These are phyloP conservation scores for Xylocampa areola DNA, from an alignment of 2,888 invertebrate genomes.

Conservation along the genomic window DNA sequence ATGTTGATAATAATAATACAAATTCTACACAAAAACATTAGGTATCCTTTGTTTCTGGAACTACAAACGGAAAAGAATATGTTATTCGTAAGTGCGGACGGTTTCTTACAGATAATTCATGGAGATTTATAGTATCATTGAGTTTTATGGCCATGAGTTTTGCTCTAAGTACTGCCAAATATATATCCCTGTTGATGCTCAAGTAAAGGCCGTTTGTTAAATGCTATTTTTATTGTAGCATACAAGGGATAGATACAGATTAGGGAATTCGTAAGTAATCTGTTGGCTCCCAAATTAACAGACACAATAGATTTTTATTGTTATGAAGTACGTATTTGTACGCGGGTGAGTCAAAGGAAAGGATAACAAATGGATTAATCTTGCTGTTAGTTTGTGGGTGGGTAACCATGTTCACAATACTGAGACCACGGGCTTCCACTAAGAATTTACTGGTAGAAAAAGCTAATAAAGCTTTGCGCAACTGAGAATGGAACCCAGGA, in stretches of 20 bases:
- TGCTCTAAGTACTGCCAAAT: constrained; percentile 33
- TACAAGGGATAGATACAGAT: neutral
- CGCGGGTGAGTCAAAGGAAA: too few species aligned
- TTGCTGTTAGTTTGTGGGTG: too few species aligned
- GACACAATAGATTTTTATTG: too few species aligned
- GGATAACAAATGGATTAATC: too few species aligned
- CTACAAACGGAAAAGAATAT: constrained; percentile 24
- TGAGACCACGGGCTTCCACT: too few species aligned
- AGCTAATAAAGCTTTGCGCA: too few species aligned
- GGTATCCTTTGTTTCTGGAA: constrained; percentile 10
- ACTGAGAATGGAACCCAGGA: too few species aligned
- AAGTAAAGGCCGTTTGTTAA: constrained; percentile 24
- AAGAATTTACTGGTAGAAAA: too few species aligned
- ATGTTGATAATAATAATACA: constrained; percentile 31
- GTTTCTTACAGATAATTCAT: constrained; percentile 47
- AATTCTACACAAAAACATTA: constrained; percentile 32
- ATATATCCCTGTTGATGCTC: constrained; percentile 34
- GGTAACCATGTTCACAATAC: too few species aligned
- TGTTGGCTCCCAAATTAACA: too few species aligned
- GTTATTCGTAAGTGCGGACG: constrained; percentile 29
- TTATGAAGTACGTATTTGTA: too few species aligned
- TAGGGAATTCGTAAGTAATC: too few species aligned
- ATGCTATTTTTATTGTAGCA: constrained; percentile 10
- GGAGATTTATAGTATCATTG: constrained; percentile 49
- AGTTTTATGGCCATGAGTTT: constrained; percentile 45